Evolutionary conservation across 2,797 vertebrate species (phyloP).

Genomic region (Acanthurus leucopareius): DNA sequence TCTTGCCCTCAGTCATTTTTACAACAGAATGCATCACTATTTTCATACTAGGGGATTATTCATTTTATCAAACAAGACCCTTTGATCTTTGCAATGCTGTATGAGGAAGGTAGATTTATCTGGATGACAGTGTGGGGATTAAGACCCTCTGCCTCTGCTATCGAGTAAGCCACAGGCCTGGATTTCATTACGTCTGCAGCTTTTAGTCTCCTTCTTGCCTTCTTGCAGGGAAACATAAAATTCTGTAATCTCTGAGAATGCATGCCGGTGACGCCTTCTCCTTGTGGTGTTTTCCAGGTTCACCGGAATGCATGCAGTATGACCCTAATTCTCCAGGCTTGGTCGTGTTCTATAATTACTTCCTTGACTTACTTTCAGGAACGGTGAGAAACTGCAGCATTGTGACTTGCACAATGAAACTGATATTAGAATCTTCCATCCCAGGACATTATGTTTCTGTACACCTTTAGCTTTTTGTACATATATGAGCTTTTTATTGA

Average conservation of each 20-base stretch:
- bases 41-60: not conserved
- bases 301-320: conserved; percentile 70
- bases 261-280: conserved; percentile 5
- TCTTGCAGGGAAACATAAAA: conserved; percentile 11
- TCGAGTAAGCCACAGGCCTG: conserved; percentile 2
- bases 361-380: conserved; percentile 90
- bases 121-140: not conserved
- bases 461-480: not conserved
- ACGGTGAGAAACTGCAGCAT: conserved; percentile 79
- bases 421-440: not conserved
- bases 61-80: not conserved
- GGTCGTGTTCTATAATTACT: conserved; percentile 82
- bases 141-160: conserved; percentile 8
- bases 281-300: conserved; percentile 66
- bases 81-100: conserved; percentile 10
- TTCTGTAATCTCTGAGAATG: conserved; percentile 4
- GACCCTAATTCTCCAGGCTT: conserved; percentile 78
- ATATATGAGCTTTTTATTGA: not conserved
- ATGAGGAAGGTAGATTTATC: not conserved
- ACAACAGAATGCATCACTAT: not conserved
- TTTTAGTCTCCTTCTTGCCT: conserved; percentile 6
- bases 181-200: not conserved
- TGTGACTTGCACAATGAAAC: not conserved
- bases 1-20: not conserved
- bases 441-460: not conserved